These are phyloP conservation scores for Periophthalmodon schlosseri DNA, from an alignment of 2,113 vertebrate species.

Conservation along the genomic window DNA sequence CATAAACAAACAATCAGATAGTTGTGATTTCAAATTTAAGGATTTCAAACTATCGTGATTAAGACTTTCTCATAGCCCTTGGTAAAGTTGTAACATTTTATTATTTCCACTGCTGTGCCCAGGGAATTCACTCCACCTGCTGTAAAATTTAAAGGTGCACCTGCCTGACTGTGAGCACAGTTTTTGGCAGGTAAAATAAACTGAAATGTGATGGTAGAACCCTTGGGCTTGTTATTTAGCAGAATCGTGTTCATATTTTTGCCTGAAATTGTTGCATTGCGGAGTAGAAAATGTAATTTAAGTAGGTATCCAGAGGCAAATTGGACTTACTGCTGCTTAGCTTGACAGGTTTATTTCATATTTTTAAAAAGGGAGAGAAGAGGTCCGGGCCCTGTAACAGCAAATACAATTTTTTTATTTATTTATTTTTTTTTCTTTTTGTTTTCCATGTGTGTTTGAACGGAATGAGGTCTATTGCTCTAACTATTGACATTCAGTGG, in stretches of 20 bases:
- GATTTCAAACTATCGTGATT: not conserved
- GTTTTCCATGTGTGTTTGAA: not conserved
- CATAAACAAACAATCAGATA: not conserved
- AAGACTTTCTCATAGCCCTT: not conserved
- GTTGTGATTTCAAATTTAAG: not conserved
- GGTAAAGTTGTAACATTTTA: not conserved
- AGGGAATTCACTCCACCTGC: not conserved
- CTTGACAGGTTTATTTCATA: not conserved
- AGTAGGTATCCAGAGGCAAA: not conserved
- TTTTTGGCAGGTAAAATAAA: not conserved
- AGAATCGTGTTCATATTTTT: not conserved
- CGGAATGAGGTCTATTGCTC: not conserved
- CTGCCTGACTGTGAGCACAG: constrained; percentile 2
- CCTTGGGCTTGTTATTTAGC: not conserved
- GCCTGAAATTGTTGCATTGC: not conserved
- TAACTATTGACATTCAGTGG: not conserved
- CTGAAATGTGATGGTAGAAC: not conserved
- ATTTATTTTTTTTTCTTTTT: too few species aligned
- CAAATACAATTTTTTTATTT: too few species aligned
- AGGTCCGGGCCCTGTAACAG: too few species aligned
- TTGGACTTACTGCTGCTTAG: not conserved
- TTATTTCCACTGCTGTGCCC: not conserved
- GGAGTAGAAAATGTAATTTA: constrained; percentile 1
- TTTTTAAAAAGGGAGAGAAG: not conserved
- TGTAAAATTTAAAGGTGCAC: not conserved